Conservation (phyloP, 2,888 invertebrate species). For the Cancer borealis region DNA sequence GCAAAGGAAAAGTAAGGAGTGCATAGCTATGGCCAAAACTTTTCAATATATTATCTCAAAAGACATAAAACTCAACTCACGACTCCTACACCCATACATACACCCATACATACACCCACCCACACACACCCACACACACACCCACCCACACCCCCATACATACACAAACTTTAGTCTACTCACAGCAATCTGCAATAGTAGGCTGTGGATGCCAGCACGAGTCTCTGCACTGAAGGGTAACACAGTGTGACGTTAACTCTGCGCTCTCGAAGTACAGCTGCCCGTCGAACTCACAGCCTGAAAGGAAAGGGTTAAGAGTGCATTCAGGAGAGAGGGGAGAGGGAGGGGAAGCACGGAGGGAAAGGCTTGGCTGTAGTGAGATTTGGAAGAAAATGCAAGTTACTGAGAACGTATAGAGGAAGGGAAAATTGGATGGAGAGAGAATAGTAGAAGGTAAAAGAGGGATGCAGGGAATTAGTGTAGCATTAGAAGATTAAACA, state of each 20-base stretch:
- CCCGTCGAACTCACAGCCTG: constrained; percentile 57
- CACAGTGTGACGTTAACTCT: constrained; percentile 4
- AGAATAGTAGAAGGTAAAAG: neutral
- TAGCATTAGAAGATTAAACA: too few relatives aligned
- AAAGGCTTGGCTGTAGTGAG: too few relatives aligned
- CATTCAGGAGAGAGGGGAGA: neutral
- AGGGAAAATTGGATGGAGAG: neutral
- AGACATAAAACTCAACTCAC: too few relatives aligned
- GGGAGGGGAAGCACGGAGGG: too few relatives aligned
- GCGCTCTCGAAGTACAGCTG: neutral
- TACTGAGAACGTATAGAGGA: neutral
- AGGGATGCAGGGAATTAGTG: neutral
- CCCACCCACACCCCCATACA: neutral
- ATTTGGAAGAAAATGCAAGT: neutral
- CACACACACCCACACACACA: neutral
- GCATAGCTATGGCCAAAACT: too few relatives aligned
- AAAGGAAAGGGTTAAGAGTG: neutral
- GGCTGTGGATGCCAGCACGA: neutral
- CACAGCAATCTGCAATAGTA: constrained; percentile 45
- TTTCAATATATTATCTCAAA: too few relatives aligned
- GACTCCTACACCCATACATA: too few relatives aligned
- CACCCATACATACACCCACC: neutral
- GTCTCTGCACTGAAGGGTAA: neutral
- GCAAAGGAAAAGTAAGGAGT: too few relatives aligned
- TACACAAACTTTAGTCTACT: neutral